Conservation (phyloP, 2,797 vertebrate species). For the Triplophysa yarkandensis region DNA sequence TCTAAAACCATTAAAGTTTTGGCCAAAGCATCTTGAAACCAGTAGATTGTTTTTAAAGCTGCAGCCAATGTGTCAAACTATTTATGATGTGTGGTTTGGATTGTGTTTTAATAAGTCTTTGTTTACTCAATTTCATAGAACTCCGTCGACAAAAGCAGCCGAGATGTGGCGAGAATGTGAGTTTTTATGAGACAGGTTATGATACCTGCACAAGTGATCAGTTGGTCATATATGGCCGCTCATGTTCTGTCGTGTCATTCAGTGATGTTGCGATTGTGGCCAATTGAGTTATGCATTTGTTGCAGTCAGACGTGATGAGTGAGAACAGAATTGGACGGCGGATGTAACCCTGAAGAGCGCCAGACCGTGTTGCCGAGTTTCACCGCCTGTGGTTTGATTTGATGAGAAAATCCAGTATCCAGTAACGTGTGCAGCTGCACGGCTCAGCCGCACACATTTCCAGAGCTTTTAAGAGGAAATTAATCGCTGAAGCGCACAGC, state of each 20-base stretch:
- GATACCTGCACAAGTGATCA: not conserved
- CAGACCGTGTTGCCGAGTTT: conserved; percentile 37
- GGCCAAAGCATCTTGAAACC: not conserved
- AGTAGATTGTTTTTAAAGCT: not conserved
- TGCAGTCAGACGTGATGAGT: conserved; percentile 36
- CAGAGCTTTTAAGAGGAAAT: conserved; percentile 18
- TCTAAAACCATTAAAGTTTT: not conserved
- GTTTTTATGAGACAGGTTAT: not conserved
- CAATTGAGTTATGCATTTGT: conserved; percentile 31
- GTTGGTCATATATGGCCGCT: not conserved
- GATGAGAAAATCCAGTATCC: conserved; percentile 30
- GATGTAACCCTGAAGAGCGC: conserved; percentile 34
- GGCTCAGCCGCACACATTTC: not conserved
- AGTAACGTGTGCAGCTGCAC: conserved; percentile 25
- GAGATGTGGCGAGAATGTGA: not conserved
- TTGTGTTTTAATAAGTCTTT: conserved; percentile 8
- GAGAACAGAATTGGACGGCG: conserved; percentile 30
- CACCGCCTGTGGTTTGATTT: conserved; percentile 36
- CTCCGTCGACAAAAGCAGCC: not conserved
- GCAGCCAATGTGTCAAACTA: not conserved
- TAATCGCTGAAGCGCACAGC: conserved; percentile 8
- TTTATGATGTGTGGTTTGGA: conserved; percentile 20
- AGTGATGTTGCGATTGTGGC: not conserved
- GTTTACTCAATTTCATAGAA: not conserved
- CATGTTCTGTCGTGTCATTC: conserved; percentile 9